Base-by-base conservation (phyloP, 2,797 vertebrate genomes). In the Lithobates pipiens region DNA sequence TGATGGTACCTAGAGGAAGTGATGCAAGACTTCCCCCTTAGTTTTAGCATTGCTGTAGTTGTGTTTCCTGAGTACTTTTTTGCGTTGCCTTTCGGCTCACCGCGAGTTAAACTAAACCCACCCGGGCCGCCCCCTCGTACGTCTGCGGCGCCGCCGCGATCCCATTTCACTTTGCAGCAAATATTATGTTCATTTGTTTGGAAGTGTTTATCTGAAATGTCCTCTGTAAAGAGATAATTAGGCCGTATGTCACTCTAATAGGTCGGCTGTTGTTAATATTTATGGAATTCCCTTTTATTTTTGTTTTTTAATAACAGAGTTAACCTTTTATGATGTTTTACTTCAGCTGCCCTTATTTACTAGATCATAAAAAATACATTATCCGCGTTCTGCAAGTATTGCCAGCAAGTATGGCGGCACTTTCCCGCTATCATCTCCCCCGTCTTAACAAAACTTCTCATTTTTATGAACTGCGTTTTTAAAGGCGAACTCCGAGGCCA, bases 241-340 rank as follows among this genome's bases (percentile, higher is more conserved):
- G 67, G 65, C 75, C 15, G 75, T 84, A 61, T 32, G 76, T 84
- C 82, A 71, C 76, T 46, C 50, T 84, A 84, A 84, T 71, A 68
- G 46, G 34, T 13, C 74, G 25, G 75, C 23, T 42, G 50, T 44
- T n/a, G 46, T 71, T 77, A 71, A 77, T 84, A 77, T 77, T 71
- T 63, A 44, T 77, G 29, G 18, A 50, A 75, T 75, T 42, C 61
- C 74, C 7, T 57, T 70, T 76, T 82, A 46, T 76, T 75, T 77
- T 84, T 84, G 16, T 72, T 39, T 77, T 84, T 84, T 84, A 77
- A 84, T 84, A 84, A 84, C 75, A 1, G 75, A 63, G 68, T 84
- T 84, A 84, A 84, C 82, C 82, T 84, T 84, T 84, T 84, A 77
- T 72, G 76, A 84, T 84, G 57, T 77, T 73, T 57, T 39, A 68